Percentiles rank a stretch among this genome's conserved stretches.
phyloP scores from a whole-genome alignment of 2,797 vertebrate species.

The Leptatherina wallacei region DNA sequence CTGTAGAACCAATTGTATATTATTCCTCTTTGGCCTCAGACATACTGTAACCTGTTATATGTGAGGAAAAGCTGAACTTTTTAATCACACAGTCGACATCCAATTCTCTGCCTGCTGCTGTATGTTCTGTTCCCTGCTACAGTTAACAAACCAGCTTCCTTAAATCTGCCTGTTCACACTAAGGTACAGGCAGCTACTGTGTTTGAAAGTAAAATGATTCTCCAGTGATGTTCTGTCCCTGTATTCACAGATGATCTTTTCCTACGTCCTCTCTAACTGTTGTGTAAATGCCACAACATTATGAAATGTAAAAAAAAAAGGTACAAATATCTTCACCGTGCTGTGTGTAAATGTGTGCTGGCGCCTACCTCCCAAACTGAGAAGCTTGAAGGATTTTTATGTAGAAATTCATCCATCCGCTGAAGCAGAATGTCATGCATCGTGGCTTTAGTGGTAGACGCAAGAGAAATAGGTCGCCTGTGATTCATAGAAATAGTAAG shows the following conservation, averaged over 20 bases:
- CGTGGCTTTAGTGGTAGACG: neutral
- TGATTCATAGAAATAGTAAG: constrained; percentile 10
- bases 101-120: neutral
- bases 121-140: neutral
- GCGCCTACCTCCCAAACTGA: constrained; percentile 44
- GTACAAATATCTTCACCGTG: constrained; percentile 40
- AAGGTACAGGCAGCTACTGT: constrained; percentile 1
- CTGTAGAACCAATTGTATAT: neutral
- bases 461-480: neutral
- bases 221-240: neutral
- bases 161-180: neutral
- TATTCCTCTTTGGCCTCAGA: neutral
- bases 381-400: constrained; percentile 36
- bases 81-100: neutral
- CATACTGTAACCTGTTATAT: constrained; percentile 2
- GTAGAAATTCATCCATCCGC: constrained; percentile 6
- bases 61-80: constrained; percentile 16
- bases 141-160: constrained; percentile 23
- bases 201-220: neutral
- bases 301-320: constrained; percentile 38
- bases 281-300: neutral
- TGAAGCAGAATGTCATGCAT: constrained; percentile 12
- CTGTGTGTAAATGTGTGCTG: constrained; percentile 30
- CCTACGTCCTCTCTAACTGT: neutral
- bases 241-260: neutral